Evolutionary conservation across 1,140 invertebrate species (phyloP).

Genomic region (Polyergus mexicanus): DNA sequence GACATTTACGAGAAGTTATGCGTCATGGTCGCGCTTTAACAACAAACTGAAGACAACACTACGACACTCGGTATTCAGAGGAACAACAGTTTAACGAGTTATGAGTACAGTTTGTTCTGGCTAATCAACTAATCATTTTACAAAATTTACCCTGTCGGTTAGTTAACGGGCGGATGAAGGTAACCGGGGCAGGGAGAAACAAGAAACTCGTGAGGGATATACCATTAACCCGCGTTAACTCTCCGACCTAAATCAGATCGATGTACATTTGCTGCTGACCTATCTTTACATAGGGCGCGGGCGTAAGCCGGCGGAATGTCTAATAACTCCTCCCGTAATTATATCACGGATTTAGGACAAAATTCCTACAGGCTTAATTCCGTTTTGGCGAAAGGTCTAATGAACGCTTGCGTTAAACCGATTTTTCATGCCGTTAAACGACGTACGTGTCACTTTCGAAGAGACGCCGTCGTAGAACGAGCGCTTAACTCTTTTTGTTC

Average conservation of each 20-base stretch:
- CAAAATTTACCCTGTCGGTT: slow-evolving; percentile 43
- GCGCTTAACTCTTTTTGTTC: not conserved
- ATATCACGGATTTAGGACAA: slow-evolving; percentile 17
- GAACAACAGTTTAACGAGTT: slow-evolving; percentile 37
- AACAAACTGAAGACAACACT: slow-evolving; percentile 21
- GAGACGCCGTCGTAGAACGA: too few relatives aligned
- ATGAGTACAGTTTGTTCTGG: slow-evolving; percentile 14
- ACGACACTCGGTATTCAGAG: not conserved
- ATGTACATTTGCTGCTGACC: slow-evolving; percentile 26
- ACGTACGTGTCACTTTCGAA: slow-evolving; percentile 1
- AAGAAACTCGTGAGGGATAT: slow-evolving; percentile 25
- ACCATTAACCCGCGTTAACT: slow-evolving; percentile 51
- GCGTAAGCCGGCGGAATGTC: not conserved
- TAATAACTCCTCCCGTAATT: slow-evolving; percentile 34
- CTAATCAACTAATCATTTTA: slow-evolving; percentile 40
- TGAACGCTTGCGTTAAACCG: slow-evolving; percentile 13
- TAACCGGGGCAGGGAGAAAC: not conserved
- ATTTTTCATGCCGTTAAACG: slow-evolving; percentile 4
- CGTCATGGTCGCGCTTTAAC: slow-evolving; percentile 13
- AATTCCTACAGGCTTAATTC: slow-evolving; percentile 1
- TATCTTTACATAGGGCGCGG: slow-evolving; percentile 9
- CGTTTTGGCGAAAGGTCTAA: not conserved
- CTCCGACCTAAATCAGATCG: slow-evolving; percentile 33
- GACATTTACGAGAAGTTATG: not conserved
- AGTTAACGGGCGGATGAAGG: slow-evolving; percentile 53